A percentile compares a stretch with the other conserved stretches of the same genome.
These are phyloP conservation scores for Bhutanitis thaidina DNA, from an alignment of 2,888 invertebrate species.

Conservation along the genomic window DNA sequence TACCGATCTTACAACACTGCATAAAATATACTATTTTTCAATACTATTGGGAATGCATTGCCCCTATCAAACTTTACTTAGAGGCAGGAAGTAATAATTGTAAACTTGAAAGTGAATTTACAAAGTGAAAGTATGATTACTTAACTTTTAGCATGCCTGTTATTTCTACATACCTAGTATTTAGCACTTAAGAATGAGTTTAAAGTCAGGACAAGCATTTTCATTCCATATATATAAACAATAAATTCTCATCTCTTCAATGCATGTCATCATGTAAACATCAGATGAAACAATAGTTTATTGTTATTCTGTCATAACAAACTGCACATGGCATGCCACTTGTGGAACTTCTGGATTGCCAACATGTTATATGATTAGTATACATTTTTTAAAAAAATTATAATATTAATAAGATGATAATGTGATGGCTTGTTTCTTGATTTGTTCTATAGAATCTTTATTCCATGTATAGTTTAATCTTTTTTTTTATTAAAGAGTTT, in stretches of 20 bases:
- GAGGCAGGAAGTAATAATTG: constrained; percentile 19
- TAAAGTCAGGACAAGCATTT: background rate
- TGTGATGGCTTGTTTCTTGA: too few species aligned
- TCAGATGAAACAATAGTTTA: constrained; percentile 13
- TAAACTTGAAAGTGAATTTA: constrained; percentile 5
- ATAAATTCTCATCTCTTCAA: constrained; percentile 8
- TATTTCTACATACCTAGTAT: background rate
- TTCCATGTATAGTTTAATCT: too few species aligned
- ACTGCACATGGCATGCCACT: too few species aligned
- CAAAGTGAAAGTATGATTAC: constrained; percentile 8
- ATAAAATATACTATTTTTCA: too few species aligned
- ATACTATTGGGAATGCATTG: too few species aligned
- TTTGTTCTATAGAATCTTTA: too few species aligned
- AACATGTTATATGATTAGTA: too few species aligned
- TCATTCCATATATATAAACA: constrained; percentile 7
- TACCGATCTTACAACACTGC: constrained; percentile 42
- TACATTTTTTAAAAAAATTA: too few species aligned
- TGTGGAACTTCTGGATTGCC: too few species aligned
- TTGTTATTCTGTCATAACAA: constrained; percentile 4
- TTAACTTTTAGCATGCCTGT: background rate
- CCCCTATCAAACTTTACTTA: background rate
- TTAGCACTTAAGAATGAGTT: background rate
- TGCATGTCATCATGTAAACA: constrained; percentile 14
- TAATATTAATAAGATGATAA: too few species aligned
- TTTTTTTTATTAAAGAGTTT: too few species aligned